A percentile compares a stretch with the other conserved stretches of the same genome.
These are phyloP conservation scores for Phyllostomus discolor DNA, from an alignment of 2,113 vertebrate genomes.

Conservation along the genomic window DNA sequence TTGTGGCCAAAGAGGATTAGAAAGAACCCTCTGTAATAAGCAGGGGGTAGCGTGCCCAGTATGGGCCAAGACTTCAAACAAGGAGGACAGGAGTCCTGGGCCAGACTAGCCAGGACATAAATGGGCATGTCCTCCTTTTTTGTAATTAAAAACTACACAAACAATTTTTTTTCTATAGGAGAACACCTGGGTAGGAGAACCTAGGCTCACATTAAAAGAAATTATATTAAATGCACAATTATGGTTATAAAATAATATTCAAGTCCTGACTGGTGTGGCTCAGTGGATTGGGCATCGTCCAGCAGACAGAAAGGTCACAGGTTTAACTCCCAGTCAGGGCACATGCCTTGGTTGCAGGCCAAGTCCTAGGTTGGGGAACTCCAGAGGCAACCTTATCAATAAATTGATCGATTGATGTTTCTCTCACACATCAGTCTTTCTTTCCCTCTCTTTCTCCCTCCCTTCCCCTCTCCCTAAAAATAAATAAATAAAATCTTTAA, in stretches of 20 bases:
- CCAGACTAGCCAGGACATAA: neutral
- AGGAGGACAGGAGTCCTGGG: neutral
- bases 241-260: neutral
- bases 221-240: neutral
- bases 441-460: too few species aligned
- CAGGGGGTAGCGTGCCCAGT: neutral
- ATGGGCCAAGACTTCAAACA: neutral
- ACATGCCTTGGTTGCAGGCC: too few species aligned
- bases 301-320: too few species aligned
- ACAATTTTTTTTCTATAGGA: neutral
- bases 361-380: too few species aligned
- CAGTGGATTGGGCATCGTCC: too few species aligned
- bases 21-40: neutral
- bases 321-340: too few species aligned
- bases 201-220: neutral
- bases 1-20: neutral
- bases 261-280: too few species aligned
- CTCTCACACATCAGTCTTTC: too few species aligned
- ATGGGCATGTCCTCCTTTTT: neutral
- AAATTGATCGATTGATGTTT: too few species aligned
- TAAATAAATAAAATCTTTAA: too few species aligned
- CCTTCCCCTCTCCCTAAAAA: too few species aligned
- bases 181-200: neutral
- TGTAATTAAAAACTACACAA: neutral
- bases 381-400: too few species aligned